These are phyloP conservation scores for Dromococcyx pavoninus DNA, from an alignment of 2,797 vertebrate genomes.

Conservation along the genomic window DNA sequence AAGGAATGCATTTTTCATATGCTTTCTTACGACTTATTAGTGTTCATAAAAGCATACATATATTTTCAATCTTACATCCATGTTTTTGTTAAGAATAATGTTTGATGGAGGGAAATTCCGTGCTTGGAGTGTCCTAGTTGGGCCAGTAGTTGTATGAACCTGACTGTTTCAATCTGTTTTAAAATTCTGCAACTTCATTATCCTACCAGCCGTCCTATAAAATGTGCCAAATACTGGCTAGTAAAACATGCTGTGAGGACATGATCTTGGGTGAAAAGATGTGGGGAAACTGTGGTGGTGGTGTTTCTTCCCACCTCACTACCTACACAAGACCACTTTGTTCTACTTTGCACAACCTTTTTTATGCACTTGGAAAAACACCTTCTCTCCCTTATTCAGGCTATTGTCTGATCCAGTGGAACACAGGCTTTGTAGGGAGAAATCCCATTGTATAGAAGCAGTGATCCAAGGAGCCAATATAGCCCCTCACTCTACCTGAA, in stretches of 20 bases:
- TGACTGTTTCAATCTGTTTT: not conserved
- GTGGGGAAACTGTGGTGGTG: no score
- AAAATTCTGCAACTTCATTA: slow-evolving; percentile 1
- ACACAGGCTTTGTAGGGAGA: no score
- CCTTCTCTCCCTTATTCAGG: no score
- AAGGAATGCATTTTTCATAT: not conserved
- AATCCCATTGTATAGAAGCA: no score
- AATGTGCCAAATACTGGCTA: not conserved
- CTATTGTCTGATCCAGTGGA: no score
- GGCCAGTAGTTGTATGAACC: not conserved
- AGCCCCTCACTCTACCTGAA: no score
- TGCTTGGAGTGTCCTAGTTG: not conserved
- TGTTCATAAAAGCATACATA: not conserved
- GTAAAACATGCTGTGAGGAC: not conserved
- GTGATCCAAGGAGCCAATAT: no score
- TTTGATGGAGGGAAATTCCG: not conserved
- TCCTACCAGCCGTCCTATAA: not conserved
- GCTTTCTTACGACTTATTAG: not conserved
- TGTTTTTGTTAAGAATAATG: not conserved
- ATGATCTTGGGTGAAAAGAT: not conserved
- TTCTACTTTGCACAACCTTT: no score
- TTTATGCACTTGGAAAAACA: no score
- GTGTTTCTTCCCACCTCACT: no score
- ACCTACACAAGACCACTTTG: no score
- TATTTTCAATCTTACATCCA: not conserved